Evolutionary conservation across 2,888 invertebrate species (phyloP).

Genomic region (Ormyrus pomaceus): DNA sequence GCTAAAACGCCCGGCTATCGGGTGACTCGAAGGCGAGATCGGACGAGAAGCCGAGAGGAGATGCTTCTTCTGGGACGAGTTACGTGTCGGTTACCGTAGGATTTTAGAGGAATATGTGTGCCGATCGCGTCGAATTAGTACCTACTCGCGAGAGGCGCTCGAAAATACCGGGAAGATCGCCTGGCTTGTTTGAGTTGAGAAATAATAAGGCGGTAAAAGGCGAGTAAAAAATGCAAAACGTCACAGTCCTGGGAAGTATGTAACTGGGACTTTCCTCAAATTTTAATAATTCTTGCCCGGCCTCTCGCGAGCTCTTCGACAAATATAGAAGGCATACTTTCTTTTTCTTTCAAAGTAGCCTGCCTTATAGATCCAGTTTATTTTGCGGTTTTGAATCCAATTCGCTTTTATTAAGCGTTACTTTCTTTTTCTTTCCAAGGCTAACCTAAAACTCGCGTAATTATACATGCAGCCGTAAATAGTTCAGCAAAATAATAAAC

Average conservation of each 20-base stretch:
- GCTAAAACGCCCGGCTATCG: no score
- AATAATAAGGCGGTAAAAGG: neutral
- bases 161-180: slow-evolving; percentile 17
- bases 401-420: slow-evolving; percentile 16
- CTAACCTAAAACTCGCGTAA: no score
- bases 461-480: no score
- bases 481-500: no score
- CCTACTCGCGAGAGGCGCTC: neutral
- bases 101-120: no score
- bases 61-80: no score
- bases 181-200: neutral
- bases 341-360: slow-evolving; percentile 1
- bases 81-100: no score
- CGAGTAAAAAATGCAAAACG: slow-evolving; percentile 15
- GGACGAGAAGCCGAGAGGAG: no score
- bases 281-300: slow-evolving; percentile 20
- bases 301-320: neutral
- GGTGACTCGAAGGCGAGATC: no score
- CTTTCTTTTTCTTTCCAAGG: slow-evolving; percentile 44
- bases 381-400: slow-evolving; percentile 34
- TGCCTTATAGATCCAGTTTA: slow-evolving; percentile 28
- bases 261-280: slow-evolving; percentile 41
- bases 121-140: no score
- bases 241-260: slow-evolving; percentile 28
- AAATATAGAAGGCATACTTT: slow-evolving; percentile 16